phyloP scores from a whole-genome alignment of 1,140 invertebrate species.

The Drosophila mayri region DNA sequence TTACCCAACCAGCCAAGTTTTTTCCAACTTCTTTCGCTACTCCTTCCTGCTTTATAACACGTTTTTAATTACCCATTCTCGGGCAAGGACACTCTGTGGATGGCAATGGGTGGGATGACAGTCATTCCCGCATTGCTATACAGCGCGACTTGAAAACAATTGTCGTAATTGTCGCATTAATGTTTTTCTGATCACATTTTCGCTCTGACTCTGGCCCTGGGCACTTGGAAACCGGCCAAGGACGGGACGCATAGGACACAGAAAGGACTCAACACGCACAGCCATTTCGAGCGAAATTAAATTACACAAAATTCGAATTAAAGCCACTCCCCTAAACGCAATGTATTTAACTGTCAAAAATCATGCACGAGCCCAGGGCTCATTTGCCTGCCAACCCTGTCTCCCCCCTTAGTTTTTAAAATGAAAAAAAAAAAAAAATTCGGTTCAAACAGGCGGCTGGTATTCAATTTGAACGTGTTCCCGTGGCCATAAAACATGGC shows the following conservation, averaged over 20 bases:
- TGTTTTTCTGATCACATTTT: conserved; percentile 80
- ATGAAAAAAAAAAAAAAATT: conserved; percentile 51
- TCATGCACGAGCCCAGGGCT: conserved; percentile 33
- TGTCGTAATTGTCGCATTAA: conserved; percentile 80
- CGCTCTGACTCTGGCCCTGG: conserved; percentile 9
- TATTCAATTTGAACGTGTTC: conserved; percentile 64
- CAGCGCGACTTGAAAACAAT: conserved; percentile 73
- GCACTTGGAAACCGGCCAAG: conserved; percentile 56
- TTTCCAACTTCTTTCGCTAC: conserved; percentile 18
- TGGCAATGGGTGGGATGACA: conserved; percentile 34
- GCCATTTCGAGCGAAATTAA: conserved; percentile 44
- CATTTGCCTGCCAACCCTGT: conserved; percentile 14
- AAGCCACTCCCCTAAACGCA: conserved; percentile 15
- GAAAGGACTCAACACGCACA: conserved; percentile 59
- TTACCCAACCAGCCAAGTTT: conserved; percentile 41
- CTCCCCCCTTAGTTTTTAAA: conserved; percentile 45
- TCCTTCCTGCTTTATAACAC: conserved; percentile 58
- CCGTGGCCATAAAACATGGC: conserved; percentile 73
- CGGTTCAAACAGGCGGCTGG: conserved; percentile 20
- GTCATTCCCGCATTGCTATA: conserved; percentile 47
- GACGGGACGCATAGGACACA: conserved; percentile 9
- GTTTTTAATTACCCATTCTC: conserved; percentile 79
- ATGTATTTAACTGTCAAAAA: conserved; percentile 65
- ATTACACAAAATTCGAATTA: conserved; percentile 70
- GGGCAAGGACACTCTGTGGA: conserved; percentile 25